Conservation (phyloP, 2,797 vertebrate genomes). For the Masticophis lateralis region DNA sequence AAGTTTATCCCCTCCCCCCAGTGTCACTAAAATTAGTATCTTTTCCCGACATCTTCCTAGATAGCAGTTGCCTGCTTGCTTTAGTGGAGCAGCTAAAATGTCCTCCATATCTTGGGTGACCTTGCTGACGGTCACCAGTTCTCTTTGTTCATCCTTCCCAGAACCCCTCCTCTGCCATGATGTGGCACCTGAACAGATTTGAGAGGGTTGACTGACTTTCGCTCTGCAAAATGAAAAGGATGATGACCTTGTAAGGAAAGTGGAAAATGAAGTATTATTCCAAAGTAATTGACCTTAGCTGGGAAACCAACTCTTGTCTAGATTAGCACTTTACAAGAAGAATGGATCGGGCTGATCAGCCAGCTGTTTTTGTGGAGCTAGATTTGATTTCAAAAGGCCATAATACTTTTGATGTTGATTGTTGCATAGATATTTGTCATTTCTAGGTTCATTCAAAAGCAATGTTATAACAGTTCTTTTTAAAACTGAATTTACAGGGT, state of each 20-base stretch:
- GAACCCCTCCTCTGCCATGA: neutral
- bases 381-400: neutral
- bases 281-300: neutral
- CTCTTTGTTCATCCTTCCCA: neutral
- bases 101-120: neutral
- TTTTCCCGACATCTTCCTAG: neutral
- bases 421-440: neutral
- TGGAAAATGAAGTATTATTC: neutral
- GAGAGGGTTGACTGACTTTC: neutral
- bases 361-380: neutral
- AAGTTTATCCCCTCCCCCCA: neutral
- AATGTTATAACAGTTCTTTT: neutral
- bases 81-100: neutral
- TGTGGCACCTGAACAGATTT: neutral
- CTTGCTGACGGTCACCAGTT: neutral
- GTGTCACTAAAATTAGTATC: neutral
- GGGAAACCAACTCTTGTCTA: neutral
- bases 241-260: neutral
- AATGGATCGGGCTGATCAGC: neutral
- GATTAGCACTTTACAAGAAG: neutral
- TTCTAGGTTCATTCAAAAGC: neutral
- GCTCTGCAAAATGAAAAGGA: neutral
- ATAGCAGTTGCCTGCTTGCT: neutral
- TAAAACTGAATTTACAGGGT: neutral
- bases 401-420: neutral